Evolutionary conservation across 92 coral and sea anemone genomes (phyloP), one percentile per base, ranked within the genome.

Genomic region (Palythoa caribaeorum): DNA sequence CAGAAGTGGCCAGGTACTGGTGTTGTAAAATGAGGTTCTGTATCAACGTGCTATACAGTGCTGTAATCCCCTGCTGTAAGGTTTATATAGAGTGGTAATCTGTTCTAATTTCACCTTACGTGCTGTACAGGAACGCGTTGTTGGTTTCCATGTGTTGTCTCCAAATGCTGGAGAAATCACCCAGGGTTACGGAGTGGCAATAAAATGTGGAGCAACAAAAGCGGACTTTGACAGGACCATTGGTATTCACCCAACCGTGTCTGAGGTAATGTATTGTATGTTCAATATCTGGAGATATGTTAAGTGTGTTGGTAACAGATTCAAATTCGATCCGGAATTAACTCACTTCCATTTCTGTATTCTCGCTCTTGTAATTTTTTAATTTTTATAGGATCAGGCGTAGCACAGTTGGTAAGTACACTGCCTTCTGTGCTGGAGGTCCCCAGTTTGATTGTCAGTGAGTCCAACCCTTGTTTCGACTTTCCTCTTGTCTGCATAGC

Each of bases 91-190:
- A 17, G 10, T 63, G 4, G 9, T 63, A 63, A 19, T 63, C 20
- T 63, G 2, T 63, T 63, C 17, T n/a, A 6, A 5, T 17, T 17
- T 19, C 70, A 5, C 2, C n/a, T 63, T 9, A 2, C 8, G 0
- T 10, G 6, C 70, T 63, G 36, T 83, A 19, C 62, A 97, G 99
- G 96, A 97, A 53, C 95, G 99, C 16, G 94, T 97, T 1, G 94
- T 97, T 38, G 99, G 99, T 76, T 90, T 97, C 48, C 99, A 97
- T 62, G 89, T 95, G 35, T 90, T 90, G 48, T 96, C 98, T 39
- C 99, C 99, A 3, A 97, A 97, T 84, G 96, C 99, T 54, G 99
- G 99, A 17, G 99, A 97, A 71, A 95, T 95, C 3, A 97, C 98
- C 28, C 99, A 97, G 57, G 99, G 99, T 9, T 97, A 95, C 81